Evolutionary conservation across 2,797 vertebrate genomes (phyloP).

Genomic region (Pangasius sanitwongsei): DNA sequence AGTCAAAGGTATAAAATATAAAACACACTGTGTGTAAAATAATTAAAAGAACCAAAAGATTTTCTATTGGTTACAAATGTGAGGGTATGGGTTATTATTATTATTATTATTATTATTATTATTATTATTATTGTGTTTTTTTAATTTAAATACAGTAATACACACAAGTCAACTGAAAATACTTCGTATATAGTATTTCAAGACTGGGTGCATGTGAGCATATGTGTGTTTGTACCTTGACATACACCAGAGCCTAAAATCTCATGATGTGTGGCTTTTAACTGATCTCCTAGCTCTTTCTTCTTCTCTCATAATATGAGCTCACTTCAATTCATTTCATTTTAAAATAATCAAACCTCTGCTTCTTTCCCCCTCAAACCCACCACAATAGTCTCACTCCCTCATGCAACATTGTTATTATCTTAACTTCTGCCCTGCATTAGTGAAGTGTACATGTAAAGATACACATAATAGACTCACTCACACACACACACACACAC

Average conservation of each 20-base stretch:
- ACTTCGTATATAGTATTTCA: neutral
- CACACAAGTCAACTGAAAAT: neutral
- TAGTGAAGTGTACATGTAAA: constrained; percentile 31
- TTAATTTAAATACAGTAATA: neutral
- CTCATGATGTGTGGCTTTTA: neutral
- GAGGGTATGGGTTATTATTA: neutral
- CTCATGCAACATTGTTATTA: constrained; percentile 3
- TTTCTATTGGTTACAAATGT: neutral
- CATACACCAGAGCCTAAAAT: neutral
- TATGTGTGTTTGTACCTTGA: neutral
- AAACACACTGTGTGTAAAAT: neutral
- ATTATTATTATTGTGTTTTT: neutral
- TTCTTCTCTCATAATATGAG: constrained; percentile 20
- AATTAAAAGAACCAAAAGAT: neutral
- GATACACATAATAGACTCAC: constrained; percentile 38
- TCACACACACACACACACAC: constrained; percentile 16
- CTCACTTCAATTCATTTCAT: constrained; percentile 40
- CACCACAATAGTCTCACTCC: neutral
- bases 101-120: constrained; percentile 1
- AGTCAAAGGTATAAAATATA: neutral
- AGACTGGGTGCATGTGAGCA: neutral
- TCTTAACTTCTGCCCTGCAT: neutral
- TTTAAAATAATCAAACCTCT: constrained; percentile 27
- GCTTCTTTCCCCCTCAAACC: constrained; percentile 30
- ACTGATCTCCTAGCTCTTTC: neutral